phyloP scores from a whole-genome alignment of 2,888 invertebrate species.

The Syrphus vitripennis region DNA sequence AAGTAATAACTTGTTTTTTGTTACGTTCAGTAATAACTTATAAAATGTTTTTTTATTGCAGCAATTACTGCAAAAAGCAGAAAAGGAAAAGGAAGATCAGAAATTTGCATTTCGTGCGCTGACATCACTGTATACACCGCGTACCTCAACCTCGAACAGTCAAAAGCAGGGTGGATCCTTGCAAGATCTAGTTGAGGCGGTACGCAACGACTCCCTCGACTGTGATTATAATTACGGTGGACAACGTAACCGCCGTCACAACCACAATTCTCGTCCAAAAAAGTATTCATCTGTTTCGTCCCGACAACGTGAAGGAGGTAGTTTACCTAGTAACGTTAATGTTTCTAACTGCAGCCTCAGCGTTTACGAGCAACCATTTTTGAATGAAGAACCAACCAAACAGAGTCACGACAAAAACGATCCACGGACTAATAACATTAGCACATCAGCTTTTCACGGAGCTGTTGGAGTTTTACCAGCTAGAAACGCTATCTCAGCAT shows the following conservation, averaged over 20 bases:
- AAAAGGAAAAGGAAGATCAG: conserved; percentile 86
- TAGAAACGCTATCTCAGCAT: conserved; percentile 29
- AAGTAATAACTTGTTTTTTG: too few relatives aligned
- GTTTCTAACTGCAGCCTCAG: conserved; percentile 77
- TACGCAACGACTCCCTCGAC: conserved; percentile 78
- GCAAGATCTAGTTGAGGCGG: conserved; percentile 84
- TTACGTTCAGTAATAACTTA: too few relatives aligned
- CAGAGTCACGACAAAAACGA: conserved; percentile 71
- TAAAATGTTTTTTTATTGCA: too few relatives aligned
- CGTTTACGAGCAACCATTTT: conserved; percentile 74
- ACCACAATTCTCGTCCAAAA: conserved; percentile 79
- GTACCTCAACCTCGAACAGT: conserved; percentile 75
- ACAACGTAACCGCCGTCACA: conserved; percentile 75
- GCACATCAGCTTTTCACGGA: conserved; percentile 34
- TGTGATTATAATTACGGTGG: conserved; percentile 78
- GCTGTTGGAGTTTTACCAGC: conserved; percentile 27
- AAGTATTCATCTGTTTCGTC: conserved; percentile 80
- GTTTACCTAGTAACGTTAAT: conserved; percentile 84
- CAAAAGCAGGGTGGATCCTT: conserved; percentile 84
- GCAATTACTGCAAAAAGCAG: conserved; percentile 89
- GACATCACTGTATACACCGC: conserved; percentile 78
- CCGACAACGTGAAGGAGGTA: conserved; percentile 86
- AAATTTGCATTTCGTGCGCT: conserved; percentile 76
- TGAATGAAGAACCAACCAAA: conserved; percentile 71
- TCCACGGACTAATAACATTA: conserved; percentile 53